phyloP scores from a whole-genome alignment of 2,888 invertebrate genomes.

The Apamea sordens region DNA sequence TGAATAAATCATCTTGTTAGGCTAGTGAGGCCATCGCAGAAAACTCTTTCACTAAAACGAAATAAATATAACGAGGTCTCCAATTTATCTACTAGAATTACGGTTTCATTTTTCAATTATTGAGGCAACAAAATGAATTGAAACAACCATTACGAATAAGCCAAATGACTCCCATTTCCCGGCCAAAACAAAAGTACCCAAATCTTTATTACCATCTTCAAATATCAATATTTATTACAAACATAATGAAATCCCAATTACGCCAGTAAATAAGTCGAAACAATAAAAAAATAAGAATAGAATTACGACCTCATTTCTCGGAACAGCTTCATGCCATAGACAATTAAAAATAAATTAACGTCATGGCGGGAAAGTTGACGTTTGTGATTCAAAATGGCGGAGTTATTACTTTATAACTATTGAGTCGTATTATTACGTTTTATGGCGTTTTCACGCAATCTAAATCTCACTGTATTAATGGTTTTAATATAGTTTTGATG shows the following conservation, averaged over 20 bases:
- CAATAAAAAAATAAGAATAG: conserved; percentile 61
- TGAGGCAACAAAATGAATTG: conserved; percentile 2
- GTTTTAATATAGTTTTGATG: conserved; percentile 48
- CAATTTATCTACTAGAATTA: not conserved
- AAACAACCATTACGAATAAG: conserved; percentile 4
- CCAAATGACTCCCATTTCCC: conserved; percentile 8
- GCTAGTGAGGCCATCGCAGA: not conserved
- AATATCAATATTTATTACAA: conserved; percentile 53
- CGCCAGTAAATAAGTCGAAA: conserved; percentile 63
- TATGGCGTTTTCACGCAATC: conserved; percentile 42
- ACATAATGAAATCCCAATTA: conserved; percentile 63
- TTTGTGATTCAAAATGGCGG: conserved; percentile 63
- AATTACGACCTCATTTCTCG: conserved; percentile 63
- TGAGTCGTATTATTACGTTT: conserved; percentile 36
- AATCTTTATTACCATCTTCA: conserved; percentile 22
- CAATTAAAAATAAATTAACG: conserved; percentile 72
- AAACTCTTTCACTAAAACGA: not conserved
- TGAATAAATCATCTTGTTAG: not conserved
- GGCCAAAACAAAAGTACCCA: conserved; percentile 4
- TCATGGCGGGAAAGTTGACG: conserved; percentile 65
- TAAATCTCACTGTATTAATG: conserved; percentile 30
- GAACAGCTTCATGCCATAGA: conserved; percentile 60
- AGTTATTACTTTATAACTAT: conserved; percentile 58
- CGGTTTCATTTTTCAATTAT: conserved; percentile 3
- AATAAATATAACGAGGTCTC: not conserved